Conservation (phyloP, 1,140 invertebrate genomes). For the Neelides sp. region DNA sequence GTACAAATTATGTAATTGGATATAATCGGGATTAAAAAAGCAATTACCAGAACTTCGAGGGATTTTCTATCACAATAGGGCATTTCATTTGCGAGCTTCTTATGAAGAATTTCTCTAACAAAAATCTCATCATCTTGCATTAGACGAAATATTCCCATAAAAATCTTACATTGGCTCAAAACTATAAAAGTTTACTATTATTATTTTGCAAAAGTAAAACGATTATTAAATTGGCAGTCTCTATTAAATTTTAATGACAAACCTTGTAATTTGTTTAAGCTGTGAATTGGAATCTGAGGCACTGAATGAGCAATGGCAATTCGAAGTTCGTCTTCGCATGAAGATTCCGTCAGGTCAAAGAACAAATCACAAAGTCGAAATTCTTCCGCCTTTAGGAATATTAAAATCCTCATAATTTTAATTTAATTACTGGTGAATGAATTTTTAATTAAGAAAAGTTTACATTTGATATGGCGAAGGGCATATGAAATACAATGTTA, state of each 20-base stretch:
- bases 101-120: constrained; percentile 14
- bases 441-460: background rate
- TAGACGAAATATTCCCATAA: constrained; percentile 15
- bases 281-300: background rate
- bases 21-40: background rate
- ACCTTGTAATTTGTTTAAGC: no score
- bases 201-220: no score
- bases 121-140: constrained; percentile 25
- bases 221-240: background rate
- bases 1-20: no score
- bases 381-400: background rate
- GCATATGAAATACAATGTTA: no score
- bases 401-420: background rate
- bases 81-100: background rate
- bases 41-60: constrained; percentile 12
- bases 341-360: background rate
- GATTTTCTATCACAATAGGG: constrained; percentile 22
- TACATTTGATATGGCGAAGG: background rate
- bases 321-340: constrained; percentile 2
- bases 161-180: constrained; percentile 17
- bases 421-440: background rate
- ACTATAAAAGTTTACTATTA: constrained; percentile 11
- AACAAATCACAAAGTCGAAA: no score
- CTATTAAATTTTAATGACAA: background rate
- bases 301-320: background rate